These are phyloP conservation scores for Hydraecia micacea DNA, from an alignment of 2,888 invertebrate genomes.

Conservation along the genomic window DNA sequence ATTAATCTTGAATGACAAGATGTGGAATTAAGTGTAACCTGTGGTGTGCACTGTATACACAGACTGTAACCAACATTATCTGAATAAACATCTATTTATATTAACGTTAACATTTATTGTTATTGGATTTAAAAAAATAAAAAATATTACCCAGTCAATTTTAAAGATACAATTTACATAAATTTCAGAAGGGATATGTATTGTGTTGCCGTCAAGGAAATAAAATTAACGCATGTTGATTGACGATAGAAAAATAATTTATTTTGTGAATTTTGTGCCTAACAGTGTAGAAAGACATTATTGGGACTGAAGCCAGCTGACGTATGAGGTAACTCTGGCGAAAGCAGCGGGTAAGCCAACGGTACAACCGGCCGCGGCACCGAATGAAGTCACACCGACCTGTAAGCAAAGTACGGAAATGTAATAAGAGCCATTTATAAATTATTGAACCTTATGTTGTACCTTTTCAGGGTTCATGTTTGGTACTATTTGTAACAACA, in stretches of 20 bases:
- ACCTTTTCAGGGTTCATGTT: neutral
- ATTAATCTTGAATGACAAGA: neutral
- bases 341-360: conserved; percentile 75
- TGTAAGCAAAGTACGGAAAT: conserved; percentile 38
- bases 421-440: neutral
- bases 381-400: conserved; percentile 75
- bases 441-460: neutral
- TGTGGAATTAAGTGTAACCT: neutral
- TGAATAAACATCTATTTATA: too few species aligned
- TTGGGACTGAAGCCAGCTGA: conserved; percentile 69
- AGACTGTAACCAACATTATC: neutral
- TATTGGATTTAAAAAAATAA: conserved; percentile 1
- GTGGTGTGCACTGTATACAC: too few species aligned
- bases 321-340: conserved; percentile 74
- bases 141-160: neutral
- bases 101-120: too few species aligned
- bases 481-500: neutral
- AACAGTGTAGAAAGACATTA: conserved; percentile 20
- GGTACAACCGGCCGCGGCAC: conserved; percentile 71
- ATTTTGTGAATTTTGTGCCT: conserved; percentile 3
- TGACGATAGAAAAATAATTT: conserved; percentile 17
- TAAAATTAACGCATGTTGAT: conserved; percentile 4
- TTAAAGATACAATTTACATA: neutral
- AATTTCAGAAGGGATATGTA: neutral
- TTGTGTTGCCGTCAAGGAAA: conserved; percentile 2